Conservation (phyloP, 2,888 invertebrate genomes). For the Eupithecia dodoneata region DNA sequence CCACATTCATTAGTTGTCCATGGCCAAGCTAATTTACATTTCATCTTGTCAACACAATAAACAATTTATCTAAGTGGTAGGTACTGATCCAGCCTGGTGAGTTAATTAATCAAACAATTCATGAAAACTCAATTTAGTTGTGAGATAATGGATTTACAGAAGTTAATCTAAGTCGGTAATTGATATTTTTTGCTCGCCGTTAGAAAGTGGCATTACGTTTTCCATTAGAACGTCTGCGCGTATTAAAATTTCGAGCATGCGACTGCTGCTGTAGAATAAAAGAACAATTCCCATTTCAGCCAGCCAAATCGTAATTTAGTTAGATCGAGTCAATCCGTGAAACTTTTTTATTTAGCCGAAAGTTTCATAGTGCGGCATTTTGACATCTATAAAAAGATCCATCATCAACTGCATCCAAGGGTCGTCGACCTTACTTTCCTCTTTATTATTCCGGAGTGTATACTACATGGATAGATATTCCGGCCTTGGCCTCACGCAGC, state of each 20-base stretch:
- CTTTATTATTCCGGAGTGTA: slow-evolving; percentile 67
- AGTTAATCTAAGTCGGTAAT: slow-evolving; percentile 38
- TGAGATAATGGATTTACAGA: slow-evolving; percentile 32
- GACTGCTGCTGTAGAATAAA: slow-evolving; percentile 51
- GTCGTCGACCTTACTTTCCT: slow-evolving; percentile 77
- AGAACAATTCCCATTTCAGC: slow-evolving; percentile 53
- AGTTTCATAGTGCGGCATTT: slow-evolving; percentile 59
- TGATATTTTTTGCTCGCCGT: slow-evolving; percentile 43
- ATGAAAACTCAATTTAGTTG: slow-evolving; percentile 22
- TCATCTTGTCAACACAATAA: slow-evolving; percentile 35
- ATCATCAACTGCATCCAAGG: slow-evolving; percentile 66
- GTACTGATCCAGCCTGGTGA: neutral
- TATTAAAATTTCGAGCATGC: slow-evolving; percentile 61
- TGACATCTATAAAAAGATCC: slow-evolving; percentile 71
- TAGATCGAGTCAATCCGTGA: slow-evolving; percentile 44
- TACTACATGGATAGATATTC: slow-evolving; percentile 63
- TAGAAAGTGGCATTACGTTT: slow-evolving; percentile 67
- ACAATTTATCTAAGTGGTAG: neutral
- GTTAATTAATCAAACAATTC: slow-evolving; percentile 21
- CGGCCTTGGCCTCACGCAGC: slow-evolving; percentile 69
- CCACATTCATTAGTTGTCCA: slow-evolving; percentile 41
- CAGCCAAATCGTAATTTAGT: slow-evolving; percentile 55
- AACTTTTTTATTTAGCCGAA: slow-evolving; percentile 50
- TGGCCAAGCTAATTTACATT: slow-evolving; percentile 37
- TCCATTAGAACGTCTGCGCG: slow-evolving; percentile 62